Conservation (phyloP, 2,113 vertebrate species). For the Eira barbara region DNA sequence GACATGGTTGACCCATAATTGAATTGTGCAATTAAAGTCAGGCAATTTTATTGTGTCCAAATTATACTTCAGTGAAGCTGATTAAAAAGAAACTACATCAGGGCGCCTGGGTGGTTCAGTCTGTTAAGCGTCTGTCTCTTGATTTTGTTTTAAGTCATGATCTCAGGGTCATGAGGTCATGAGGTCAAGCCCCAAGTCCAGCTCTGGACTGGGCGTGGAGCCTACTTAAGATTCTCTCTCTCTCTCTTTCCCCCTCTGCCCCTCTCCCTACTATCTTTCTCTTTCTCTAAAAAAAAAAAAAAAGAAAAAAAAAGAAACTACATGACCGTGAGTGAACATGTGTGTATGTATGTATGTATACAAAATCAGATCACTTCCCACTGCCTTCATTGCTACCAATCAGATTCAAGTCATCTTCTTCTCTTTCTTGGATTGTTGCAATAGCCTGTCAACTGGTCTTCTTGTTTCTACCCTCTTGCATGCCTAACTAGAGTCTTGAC, state of each 20-base stretch:
- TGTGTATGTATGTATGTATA: not conserved
- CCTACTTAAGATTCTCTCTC: not conserved
- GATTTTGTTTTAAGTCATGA: not conserved
- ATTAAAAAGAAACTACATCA: not conserved
- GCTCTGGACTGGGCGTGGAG: not conserved
- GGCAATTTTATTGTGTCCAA: not conserved
- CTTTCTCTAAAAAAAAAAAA: too few species aligned
- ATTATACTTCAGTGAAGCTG: not conserved
- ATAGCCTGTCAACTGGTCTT: not conserved
- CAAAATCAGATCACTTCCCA: not conserved
- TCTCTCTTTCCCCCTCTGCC: too few species aligned
- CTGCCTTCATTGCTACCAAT: not conserved
- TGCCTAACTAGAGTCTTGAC: not conserved
- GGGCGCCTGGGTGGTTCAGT: not conserved
- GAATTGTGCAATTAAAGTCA: slow-evolving; percentile 18
- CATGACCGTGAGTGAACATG: not conserved
- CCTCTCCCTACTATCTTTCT: not conserved
- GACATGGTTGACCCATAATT: not conserved
- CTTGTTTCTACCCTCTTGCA: not conserved
- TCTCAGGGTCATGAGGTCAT: not conserved
- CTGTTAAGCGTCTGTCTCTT: not conserved
- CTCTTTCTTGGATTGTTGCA: not conserved
- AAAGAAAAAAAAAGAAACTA: not conserved
- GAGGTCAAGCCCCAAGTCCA: not conserved
- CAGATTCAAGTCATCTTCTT: not conserved